These are phyloP conservation scores for Pipistrellus nathusii DNA, from an alignment of 2,797 vertebrate genomes.

Conservation along the genomic window DNA sequence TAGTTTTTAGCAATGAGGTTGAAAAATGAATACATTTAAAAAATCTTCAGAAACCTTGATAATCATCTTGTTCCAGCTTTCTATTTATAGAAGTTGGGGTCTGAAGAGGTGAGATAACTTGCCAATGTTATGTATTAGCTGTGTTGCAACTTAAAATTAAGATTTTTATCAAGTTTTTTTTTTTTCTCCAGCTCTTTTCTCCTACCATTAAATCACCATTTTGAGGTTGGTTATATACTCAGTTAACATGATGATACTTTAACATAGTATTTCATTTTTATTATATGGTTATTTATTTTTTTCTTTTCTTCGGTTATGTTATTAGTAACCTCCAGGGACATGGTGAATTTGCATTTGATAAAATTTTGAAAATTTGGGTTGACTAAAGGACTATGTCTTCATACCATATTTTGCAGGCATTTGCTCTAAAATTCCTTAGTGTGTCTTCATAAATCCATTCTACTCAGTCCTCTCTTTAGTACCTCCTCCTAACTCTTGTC, in stretches of 20 bases:
- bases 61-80: background rate
- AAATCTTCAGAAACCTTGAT: background rate
- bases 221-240: background rate
- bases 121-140: background rate
- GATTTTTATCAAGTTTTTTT: background rate
- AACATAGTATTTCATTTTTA: background rate
- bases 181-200: background rate
- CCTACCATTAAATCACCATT: background rate
- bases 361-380: background rate
- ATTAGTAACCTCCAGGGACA: background rate
- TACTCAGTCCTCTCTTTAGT: background rate
- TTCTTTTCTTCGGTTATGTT: background rate
- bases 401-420: background rate
- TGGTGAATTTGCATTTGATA: background rate
- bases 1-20: slow-evolving; percentile 27
- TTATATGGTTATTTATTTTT: background rate
- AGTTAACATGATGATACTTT: background rate
- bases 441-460: background rate
- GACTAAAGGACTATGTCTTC: background rate
- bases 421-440: background rate
- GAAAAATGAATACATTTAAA: slow-evolving; percentile 58
- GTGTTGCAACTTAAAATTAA: slow-evolving; percentile 28
- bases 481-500: too few relatives aligned
- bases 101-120: slow-evolving; percentile 8
- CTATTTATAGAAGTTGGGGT: background rate